Evolutionary conservation across 37 sponge, comb jelly and placozoan genomes (phyloP), one percentile per base, ranked within the genome.

Genomic region (Bolinopsis microptera): DNA sequence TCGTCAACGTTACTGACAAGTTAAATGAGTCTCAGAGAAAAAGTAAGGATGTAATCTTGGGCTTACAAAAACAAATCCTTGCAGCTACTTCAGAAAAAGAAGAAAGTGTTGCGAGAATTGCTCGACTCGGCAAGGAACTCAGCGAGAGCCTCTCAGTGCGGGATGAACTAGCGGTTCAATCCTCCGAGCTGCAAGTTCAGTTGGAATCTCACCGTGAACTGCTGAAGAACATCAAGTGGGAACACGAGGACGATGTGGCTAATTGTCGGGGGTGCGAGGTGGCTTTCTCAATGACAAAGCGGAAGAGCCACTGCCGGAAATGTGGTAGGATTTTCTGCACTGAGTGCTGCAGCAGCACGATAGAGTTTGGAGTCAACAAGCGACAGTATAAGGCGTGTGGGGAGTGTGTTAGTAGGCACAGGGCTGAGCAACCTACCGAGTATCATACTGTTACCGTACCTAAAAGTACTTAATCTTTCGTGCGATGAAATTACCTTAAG

Each of bases 231-330:
- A 86, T 86, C 90, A 39, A 41, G 61, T 86, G 90, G 90, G 90
- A 86, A 27, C 90, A 86, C 90, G 90, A 86, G 90, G 90, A 86
- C 3, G 90, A 86, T 40, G 90, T 86, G 2, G 39, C 48, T 3
- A 86, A 86, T 23, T 86, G 90, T 39, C 34, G 90, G 30, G 90
- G 90, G n/a, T 86, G 90, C 39, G 90, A 86, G 26, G 90, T 86
- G 2, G 30, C 90, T 40, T 86, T 86, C 61, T 41, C 90, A 24
- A 86, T 86, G 90, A 86, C 90, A 38, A 86, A 86, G 39, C 90
- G 90, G 30, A 86, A 86, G 48, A 34, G 90, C 16, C 90, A 86
- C 30, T 86, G 90, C 36, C 90, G 90, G 41, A 86, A 86, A 48
- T 86, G 90, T 40, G 90, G 90, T 1, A 39, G 90, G 26, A 86